Conservation (phyloP, 2,797 vertebrate species). For the Silurus aristotelis region DNA sequence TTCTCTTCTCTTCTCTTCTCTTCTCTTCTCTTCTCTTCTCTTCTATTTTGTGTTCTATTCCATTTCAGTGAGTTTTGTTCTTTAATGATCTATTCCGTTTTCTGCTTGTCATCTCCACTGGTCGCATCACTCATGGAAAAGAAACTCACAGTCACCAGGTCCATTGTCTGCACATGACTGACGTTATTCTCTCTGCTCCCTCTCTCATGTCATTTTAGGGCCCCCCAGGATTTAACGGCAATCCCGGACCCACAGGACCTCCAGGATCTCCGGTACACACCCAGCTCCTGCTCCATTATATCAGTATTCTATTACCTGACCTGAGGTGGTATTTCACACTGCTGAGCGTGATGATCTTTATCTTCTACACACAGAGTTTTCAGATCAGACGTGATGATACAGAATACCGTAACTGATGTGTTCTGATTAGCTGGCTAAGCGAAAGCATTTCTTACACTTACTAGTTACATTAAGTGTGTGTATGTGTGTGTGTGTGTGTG, state of each 20-base stretch:
- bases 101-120: too few relatives aligned
- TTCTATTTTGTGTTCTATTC: neutral
- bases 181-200: neutral
- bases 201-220: slow-evolving; percentile 63
- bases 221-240: slow-evolving; percentile 78
- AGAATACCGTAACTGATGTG: neutral
- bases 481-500: slow-evolving; percentile 5
- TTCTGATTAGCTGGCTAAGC: neutral
- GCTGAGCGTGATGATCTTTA: neutral
- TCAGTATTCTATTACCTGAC: neutral
- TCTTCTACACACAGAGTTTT: neutral
- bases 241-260: slow-evolving; percentile 77
- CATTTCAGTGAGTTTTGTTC: neutral
- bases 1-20: too few relatives aligned
- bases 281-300: neutral
- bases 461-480: neutral
- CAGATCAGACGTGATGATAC: neutral
- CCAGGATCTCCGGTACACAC: slow-evolving; percentile 75
- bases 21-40: too few relatives aligned
- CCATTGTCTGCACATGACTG: neutral
- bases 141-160: neutral
- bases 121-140: neutral
- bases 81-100: neutral
- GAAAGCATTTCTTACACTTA: neutral
- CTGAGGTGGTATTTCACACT: neutral